Percentiles rank a stretch among this genome's conserved stretches.
These are phyloP conservation scores for Acrobasis suavella DNA, from an alignment of 2,888 invertebrate species.

Conservation along the genomic window DNA sequence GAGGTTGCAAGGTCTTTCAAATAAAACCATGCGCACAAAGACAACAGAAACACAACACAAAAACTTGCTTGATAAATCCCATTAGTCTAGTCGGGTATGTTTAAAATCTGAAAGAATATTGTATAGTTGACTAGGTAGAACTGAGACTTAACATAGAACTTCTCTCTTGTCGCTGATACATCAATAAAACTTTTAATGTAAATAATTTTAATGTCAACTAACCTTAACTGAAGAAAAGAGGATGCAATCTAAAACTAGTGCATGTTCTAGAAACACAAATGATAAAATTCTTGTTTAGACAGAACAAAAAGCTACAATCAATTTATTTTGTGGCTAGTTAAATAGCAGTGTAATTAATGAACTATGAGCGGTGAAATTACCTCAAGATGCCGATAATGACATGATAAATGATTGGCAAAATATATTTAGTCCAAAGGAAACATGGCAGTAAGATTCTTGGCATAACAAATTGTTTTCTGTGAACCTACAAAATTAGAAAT, in stretches of 20 bases:
- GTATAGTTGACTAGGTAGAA: constrained; percentile 19
- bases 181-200: too few species aligned
- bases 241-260: constrained; percentile 1
- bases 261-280: constrained; percentile 14
- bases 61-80: constrained; percentile 69
- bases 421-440: constrained; percentile 56
- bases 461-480: constrained; percentile 47
- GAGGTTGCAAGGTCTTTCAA: neutral
- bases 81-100: constrained; percentile 42
- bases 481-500: constrained; percentile 47
- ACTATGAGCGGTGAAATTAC: constrained; percentile 46
- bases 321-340: constrained; percentile 5
- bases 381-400: constrained; percentile 58
- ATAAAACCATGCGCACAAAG: constrained; percentile 30
- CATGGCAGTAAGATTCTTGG: constrained; percentile 51
- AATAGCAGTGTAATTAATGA: constrained; percentile 24
- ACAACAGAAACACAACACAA: constrained; percentile 36
- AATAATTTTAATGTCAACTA: too few species aligned
- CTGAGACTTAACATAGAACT: neutral
- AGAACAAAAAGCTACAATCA: neutral
- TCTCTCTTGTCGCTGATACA: neutral
- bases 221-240: neutral
- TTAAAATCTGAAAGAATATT: constrained; percentile 48
- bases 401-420: constrained; percentile 59
- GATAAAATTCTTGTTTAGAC: neutral